These are phyloP conservation scores for Falco concolor DNA, from an alignment of 2,797 vertebrate genomes.

Conservation along the genomic window DNA sequence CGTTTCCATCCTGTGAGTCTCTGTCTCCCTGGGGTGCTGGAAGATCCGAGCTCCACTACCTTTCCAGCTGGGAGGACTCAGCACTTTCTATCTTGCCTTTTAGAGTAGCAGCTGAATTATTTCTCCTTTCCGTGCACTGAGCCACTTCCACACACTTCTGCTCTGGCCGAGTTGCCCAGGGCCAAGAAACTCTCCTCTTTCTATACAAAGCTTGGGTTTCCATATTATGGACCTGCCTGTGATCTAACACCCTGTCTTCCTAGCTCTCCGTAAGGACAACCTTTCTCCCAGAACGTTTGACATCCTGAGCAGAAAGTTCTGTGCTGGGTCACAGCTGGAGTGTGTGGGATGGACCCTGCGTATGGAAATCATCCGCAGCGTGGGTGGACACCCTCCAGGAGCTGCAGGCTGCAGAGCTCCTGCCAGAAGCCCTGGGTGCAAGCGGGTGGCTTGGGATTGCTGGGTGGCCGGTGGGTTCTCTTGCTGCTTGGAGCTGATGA, in stretches of 20 bases:
- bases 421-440: background rate
- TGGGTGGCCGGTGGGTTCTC: no score
- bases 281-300: background rate
- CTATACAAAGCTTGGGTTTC: background rate
- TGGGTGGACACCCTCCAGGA: background rate
- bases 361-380: background rate
- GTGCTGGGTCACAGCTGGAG: background rate
- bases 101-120: background rate
- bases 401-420: fast-evolving
- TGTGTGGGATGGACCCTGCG: fast-evolving
- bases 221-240: background rate
- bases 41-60: fast-evolving
- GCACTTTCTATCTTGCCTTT: background rate
- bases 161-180: background rate
- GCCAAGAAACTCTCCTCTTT: background rate
- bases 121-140: background rate
- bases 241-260: background rate
- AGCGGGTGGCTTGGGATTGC: background rate
- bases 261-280: background rate
- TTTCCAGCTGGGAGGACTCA: background rate
- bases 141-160: background rate
- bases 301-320: background rate
- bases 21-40: fast-evolving
- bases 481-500: background rate
- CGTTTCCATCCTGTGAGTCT: fast-evolving